Evolutionary conservation across 2,888 invertebrate species (phyloP), one percentile per base, ranked within the genome.

Genomic region (Pherbina coryleti): DNA sequence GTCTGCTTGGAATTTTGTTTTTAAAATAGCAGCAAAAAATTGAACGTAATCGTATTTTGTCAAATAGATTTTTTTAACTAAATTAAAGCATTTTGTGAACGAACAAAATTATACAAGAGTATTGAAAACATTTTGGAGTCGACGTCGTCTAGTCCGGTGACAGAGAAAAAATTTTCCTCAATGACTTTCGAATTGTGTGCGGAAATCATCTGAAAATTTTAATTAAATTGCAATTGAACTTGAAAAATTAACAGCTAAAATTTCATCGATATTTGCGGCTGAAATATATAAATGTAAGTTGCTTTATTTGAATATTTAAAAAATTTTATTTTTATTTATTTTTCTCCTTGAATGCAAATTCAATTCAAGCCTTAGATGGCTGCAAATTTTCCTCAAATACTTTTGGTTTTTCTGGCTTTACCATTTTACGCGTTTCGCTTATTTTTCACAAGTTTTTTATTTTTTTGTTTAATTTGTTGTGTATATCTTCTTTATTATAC

Each of bases 101-200:
- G 44, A 67, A 67, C 44, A 67, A 67, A 67, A 67, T 67, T 64
- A 64, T 34, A 64, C 28, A 64, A 31, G 55, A 55, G 64, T 64
- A 31, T 31, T 64, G 14, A 64, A 31, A 31, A 17, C 11, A 8
- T 55, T 55, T 64, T 9, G 31, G 31, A 64, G 31, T 28, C 44
- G 44, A 44, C 28, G 57, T 60, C 57, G 28, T 60, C 57, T 60
- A 60, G 66, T 64, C 14, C 14, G 22, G 19, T 37, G 37, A 34
- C 25, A 11, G 34, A 17, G n/a, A 34, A n/a, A 66, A 66, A 66
- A 66, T 64, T 64, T 67, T 44, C 44, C 44, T 44, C 44, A 44
- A 19, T 22, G 44, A 49, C 37, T 49, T 67, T 44, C 44, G 25
- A n/a, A 19, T 69, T 69, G 51, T 28, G 49, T 69, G 14, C 49